Percentiles rank a stretch among this genome's conserved stretches.
Conservation (phyloP, 1,140 invertebrate species). For the Drosophila pachea region DNA sequence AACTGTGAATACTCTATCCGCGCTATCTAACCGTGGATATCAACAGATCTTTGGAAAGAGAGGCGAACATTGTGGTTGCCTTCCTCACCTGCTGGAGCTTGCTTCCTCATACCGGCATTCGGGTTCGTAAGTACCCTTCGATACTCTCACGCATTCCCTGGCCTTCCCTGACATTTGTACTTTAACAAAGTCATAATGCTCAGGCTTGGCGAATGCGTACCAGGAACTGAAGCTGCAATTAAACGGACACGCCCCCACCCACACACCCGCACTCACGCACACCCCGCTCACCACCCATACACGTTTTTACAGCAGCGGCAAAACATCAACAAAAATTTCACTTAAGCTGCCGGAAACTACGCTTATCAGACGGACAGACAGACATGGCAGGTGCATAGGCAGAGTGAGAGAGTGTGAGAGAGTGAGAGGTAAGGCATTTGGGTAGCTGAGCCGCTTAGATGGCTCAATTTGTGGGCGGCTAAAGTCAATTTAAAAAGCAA, state of each 20-base stretch:
- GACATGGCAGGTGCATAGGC: not conserved
- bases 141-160: not conserved
- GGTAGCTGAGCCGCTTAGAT: constrained; percentile 27
- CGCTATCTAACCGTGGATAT: too few species aligned
- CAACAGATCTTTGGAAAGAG: too few species aligned
- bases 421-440: constrained; percentile 1
- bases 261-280: not conserved
- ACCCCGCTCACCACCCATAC: constrained; percentile 1
- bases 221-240: constrained; percentile 51
- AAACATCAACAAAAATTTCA: constrained; percentile 53
- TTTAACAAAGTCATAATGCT: constrained; percentile 8
- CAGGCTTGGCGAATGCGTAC: constrained; percentile 2
- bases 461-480: constrained; percentile 64
- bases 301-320: not conserved
- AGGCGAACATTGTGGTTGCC: too few species aligned
- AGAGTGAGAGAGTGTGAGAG: not conserved
- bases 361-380: constrained; percentile 56
- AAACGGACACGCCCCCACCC: constrained; percentile 44
- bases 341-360: constrained; percentile 68
- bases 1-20: not conserved
- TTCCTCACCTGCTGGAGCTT: too few species aligned
- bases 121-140: not conserved
- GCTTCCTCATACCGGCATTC: too few species aligned
- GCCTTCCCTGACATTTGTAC: not conserved
- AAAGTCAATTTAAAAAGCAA: constrained; percentile 77